These are phyloP conservation scores for Carabus problematicus DNA, from an alignment of 2,888 invertebrate genomes.

Conservation along the genomic window DNA sequence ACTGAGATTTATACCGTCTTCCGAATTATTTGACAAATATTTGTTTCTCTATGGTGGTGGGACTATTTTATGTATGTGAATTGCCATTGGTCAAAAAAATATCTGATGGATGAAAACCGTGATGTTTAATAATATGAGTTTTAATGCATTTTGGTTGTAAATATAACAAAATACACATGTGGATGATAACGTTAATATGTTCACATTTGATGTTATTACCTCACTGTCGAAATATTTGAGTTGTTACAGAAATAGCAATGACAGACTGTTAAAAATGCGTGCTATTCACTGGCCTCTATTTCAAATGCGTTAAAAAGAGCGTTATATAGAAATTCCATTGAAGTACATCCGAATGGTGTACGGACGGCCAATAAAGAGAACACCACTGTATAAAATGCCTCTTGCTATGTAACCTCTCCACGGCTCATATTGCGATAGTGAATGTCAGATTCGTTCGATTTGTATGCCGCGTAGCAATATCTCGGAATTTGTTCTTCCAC, in stretches of 20 bases:
- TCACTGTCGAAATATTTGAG: neutral
- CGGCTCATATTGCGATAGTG: neutral
- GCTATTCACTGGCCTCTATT: constrained; percentile 32
- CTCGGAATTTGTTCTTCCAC: constrained; percentile 26
- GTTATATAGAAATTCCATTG: constrained; percentile 36
- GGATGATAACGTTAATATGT: too few species aligned
- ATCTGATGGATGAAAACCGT: too few species aligned
- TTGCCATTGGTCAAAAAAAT: too few species aligned
- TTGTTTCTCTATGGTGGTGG: too few species aligned
- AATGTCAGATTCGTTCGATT: constrained; percentile 22
- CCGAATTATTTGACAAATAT: too few species aligned
- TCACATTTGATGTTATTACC: too few species aligned
- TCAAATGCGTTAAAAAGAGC: constrained; percentile 29
- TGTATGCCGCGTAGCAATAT: constrained; percentile 15
- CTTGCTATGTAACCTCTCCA: neutral
- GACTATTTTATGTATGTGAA: too few species aligned
- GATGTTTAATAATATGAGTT: too few species aligned
- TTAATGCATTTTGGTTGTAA: too few species aligned
- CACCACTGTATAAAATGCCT: neutral
- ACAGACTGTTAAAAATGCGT: constrained; percentile 33
- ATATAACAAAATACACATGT: too few species aligned
- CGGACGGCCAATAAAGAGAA: constrained; percentile 34
- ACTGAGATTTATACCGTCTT: too few species aligned
- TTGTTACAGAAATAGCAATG: constrained; percentile 29
- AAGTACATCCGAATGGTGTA: constrained; percentile 33